phyloP scores from a whole-genome alignment of 92 coral and sea anemone genomes.

The Porites evermanni region DNA sequence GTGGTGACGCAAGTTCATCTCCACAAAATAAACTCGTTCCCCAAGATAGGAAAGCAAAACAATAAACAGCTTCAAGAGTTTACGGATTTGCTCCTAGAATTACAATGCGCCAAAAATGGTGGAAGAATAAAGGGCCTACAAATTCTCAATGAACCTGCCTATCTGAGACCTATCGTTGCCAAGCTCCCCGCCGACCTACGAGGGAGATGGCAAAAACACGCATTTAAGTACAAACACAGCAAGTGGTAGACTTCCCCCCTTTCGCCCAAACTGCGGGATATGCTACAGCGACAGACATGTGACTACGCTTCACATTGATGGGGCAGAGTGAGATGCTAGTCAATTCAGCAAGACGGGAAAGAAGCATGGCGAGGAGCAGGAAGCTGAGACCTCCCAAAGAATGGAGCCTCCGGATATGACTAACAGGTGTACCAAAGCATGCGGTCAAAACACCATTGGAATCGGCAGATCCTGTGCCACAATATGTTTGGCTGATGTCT shows the following conservation, averaged over 20 bases:
- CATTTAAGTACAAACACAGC: neutral
- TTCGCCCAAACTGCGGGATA: conserved; percentile 16
- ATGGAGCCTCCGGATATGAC: conserved; percentile 47
- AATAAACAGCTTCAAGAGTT: too few species aligned
- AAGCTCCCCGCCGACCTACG: too few species aligned
- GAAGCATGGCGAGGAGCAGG: neutral
- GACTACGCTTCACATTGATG: conserved; percentile 33
- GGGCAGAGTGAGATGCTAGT: too few species aligned
- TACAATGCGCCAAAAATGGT: too few species aligned
- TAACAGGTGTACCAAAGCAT: conserved; percentile 50
- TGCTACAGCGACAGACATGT: conserved; percentile 61
- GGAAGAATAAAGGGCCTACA: too few species aligned
- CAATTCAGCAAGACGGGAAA: neutral
- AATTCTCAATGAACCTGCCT: too few species aligned
- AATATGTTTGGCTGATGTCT: conserved; percentile 56
- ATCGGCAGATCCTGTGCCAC: conserved; percentile 51
- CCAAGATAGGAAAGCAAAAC: too few species aligned
- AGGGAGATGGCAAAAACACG: too few species aligned
- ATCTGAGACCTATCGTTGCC: too few species aligned
- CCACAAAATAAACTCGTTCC: too few species aligned
- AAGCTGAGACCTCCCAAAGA: conserved; percentile 44
- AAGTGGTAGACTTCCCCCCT: conserved; percentile 61
- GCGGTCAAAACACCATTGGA: conserved; percentile 6
- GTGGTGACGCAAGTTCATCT: too few species aligned
- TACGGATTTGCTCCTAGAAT: too few species aligned